Evolutionary conservation across 2,113 vertebrate genomes (phyloP).

Genomic region (Cyprinodon brontotheroides): DNA sequence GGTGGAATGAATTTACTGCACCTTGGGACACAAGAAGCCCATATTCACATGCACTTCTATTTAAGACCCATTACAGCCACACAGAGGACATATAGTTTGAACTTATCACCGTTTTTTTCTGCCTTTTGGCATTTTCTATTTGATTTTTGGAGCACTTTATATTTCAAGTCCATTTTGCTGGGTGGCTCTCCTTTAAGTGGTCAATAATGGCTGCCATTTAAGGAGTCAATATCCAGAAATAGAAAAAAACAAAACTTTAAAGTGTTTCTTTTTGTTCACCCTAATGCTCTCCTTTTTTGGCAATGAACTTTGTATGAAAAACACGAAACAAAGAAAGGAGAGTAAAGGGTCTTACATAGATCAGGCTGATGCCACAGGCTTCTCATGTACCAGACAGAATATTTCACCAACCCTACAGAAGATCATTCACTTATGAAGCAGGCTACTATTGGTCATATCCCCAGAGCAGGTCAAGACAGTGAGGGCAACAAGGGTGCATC

Average conservation of each 20-base stretch:
- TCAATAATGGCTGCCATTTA: slow-evolving; percentile 36
- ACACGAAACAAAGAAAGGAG: slow-evolving; percentile 46
- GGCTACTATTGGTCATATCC: slow-evolving; percentile 71
- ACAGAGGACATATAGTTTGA: slow-evolving; percentile 38
- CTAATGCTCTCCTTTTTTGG: slow-evolving; percentile 48
- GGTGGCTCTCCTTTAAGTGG: slow-evolving; percentile 60
- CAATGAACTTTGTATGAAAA: slow-evolving; percentile 49
- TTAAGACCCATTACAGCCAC: slow-evolving; percentile 84
- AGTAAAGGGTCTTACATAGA: slow-evolving; percentile 86
- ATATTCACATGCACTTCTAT: slow-evolving; percentile 84
- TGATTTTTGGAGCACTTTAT: slow-evolving; percentile 36
- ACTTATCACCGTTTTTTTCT: slow-evolving; percentile 20
- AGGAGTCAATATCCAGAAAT: slow-evolving; percentile 25
- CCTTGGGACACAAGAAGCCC: slow-evolving; percentile 82
- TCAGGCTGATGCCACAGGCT: slow-evolving; percentile 83
- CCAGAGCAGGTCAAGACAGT: slow-evolving; percentile 81
- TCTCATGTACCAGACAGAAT: slow-evolving; percentile 81
- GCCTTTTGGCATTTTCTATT: slow-evolving; percentile 43
- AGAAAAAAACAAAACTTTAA: slow-evolving; percentile 17
- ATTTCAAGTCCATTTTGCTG: slow-evolving; percentile 59
- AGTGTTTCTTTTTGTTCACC: slow-evolving; percentile 22
- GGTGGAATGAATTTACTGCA: slow-evolving; percentile 81
- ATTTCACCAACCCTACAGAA: slow-evolving; percentile 80
- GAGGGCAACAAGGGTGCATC: slow-evolving; percentile 79
- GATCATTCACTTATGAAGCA: slow-evolving; percentile 77